Evolutionary conservation across 2,888 invertebrate species (phyloP), one percentile per base, ranked within the genome.

Genomic region (Gonocerus acuteangulatus): DNA sequence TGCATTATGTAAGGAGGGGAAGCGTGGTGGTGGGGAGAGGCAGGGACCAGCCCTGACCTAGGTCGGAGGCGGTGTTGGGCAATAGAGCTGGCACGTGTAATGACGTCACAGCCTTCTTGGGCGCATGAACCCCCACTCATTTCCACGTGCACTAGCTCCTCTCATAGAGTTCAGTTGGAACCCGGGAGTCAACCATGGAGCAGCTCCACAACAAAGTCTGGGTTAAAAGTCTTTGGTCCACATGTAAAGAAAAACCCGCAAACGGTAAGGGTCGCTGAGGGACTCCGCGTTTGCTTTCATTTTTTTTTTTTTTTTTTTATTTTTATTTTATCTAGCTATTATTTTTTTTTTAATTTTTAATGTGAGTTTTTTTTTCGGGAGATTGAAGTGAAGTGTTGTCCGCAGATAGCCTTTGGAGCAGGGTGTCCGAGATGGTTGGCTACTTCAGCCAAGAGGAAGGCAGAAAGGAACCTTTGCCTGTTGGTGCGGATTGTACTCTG

Each of bases 391-490:
- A 48, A 71, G 68, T 73, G 75, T 73, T 72, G 69, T 67, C 69
- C 71, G 4, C 74, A 78, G 77, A 77, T 70, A 74, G 74, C 67
- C 69, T 73, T 68, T 78, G 78, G 77, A 72, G 70, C 64, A 71
- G 72, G 60, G 72, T 73, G 69, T 74, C 72, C 64, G 77, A 78
- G 70, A 79, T 80, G 79, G 79, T 79, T 48, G 79, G 78, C 52
- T 78, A 75, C 68, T 78, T 77, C 71, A 65, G 65, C 34, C 66
- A 65, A 16, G 68, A 69, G 61, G 69, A 67, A 49, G 64, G 67
- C 52, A 48, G 66, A 11, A 74, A 72, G 69, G 76, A 76, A 67
- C 72, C 73, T 22, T 69, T 75, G 56, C 68, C 75, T 62, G 74
- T 75, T 11, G 74, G 75, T 51, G 73, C 74, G 49, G 74, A 72